Evolutionary conservation across 2,113 vertebrate genomes (phyloP).

Genomic region (Dasyurus viverrinus): DNA sequence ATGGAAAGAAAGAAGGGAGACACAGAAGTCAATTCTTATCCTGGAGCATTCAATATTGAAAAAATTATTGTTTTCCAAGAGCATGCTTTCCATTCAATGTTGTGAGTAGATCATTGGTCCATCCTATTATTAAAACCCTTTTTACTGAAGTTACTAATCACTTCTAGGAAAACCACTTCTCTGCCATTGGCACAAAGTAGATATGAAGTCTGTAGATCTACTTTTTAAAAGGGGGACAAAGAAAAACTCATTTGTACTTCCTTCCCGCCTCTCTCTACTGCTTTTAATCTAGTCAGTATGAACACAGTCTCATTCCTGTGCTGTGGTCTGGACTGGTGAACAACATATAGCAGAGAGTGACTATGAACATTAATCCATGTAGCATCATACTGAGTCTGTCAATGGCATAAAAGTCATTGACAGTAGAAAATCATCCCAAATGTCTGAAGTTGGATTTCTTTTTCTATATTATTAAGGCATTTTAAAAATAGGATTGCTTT

Average conservation of each 20-base stretch:
- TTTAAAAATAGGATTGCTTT: too few species aligned
- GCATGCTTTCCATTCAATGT: not conserved
- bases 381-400: not conserved
- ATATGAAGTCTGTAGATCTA: not conserved
- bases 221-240: not conserved
- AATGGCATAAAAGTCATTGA: not conserved
- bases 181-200: not conserved
- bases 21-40: not conserved
- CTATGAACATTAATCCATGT: not conserved
- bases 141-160: not conserved
- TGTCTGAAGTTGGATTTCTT: too few species aligned
- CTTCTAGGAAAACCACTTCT: not conserved
- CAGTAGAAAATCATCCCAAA: not conserved
- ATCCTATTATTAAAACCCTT: not conserved
- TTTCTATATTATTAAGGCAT: too few species aligned
- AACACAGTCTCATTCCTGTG: not conserved
- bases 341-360: not conserved
- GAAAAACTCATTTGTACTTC: not conserved
- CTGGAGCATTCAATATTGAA: slow-evolving; percentile 17
- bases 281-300: not conserved
- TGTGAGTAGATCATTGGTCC: not conserved
- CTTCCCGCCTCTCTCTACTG: not conserved
- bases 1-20: not conserved
- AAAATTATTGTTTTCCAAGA: not conserved
- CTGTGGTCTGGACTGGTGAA: not conserved